These are phyloP conservation scores for Dendrophyllia cribrosa DNA, from an alignment of 64 coral and sea anemone genomes.

Conservation along the genomic window DNA sequence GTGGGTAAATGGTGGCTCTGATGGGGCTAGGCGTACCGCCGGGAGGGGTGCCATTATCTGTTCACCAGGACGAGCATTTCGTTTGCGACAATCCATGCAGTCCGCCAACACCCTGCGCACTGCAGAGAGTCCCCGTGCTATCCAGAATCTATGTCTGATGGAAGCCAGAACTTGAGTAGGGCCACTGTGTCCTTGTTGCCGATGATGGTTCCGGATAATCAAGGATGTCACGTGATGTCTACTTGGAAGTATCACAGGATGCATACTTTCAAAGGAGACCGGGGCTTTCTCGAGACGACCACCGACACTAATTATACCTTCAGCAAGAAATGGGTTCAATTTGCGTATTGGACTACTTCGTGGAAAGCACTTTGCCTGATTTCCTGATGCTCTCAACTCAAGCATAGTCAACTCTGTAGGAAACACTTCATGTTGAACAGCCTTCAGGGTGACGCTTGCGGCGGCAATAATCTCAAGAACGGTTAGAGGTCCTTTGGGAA, in stretches of 20 bases:
- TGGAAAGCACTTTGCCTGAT: not conserved
- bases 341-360: not conserved
- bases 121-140: constrained; percentile 7
- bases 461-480: not conserved
- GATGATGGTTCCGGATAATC: constrained; percentile 48
- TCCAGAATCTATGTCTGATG: constrained; percentile 38
- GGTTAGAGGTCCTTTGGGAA: not conserved
- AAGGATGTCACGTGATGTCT: constrained; percentile 55
- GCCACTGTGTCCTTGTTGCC: constrained; percentile 31
- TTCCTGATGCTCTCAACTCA: not conserved
- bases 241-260: constrained; percentile 56
- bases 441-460: not conserved
- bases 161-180: constrained; percentile 11
- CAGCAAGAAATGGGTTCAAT: constrained; percentile 31
- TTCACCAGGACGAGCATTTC: not conserved
- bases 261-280: constrained; percentile 25
- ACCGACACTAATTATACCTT: constrained; percentile 52
- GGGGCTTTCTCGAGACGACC: constrained; percentile 43
- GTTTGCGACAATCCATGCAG: constrained; percentile 24
- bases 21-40: not conserved
- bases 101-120: constrained; percentile 10
- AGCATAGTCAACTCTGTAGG: no score
- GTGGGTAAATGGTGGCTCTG: constrained; percentile 12
- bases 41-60: constrained; percentile 56
- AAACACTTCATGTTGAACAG: not conserved